A percentile compares a stretch with the other conserved stretches of the same genome.
Conservation (phyloP, 2,888 invertebrate species). For the Drosophila mimetica region DNA sequence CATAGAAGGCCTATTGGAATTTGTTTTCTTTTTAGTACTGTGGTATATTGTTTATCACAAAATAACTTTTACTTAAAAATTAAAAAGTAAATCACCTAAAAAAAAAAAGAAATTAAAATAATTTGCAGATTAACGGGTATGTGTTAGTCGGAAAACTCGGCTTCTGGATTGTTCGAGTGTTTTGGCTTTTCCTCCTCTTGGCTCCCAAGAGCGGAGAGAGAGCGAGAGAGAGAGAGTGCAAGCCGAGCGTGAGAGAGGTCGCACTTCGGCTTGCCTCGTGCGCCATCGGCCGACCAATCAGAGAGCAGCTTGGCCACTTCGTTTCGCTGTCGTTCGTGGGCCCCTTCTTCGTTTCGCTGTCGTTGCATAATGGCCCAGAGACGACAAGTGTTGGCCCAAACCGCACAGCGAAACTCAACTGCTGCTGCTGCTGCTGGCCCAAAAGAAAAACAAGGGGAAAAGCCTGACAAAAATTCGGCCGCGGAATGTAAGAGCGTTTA, state of each 20-base stretch:
- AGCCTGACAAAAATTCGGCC: slow-evolving; percentile 4
- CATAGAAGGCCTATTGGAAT: too few relatives aligned
- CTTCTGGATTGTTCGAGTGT: slow-evolving; percentile 2
- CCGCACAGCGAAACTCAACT: background rate
- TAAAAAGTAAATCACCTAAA: too few relatives aligned
- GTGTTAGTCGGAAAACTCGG: slow-evolving; percentile 7
- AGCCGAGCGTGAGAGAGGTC: slow-evolving; percentile 23
- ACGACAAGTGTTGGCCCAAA: slow-evolving; percentile 41
- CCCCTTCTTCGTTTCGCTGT: slow-evolving; percentile 38
- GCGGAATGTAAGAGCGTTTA: slow-evolving; percentile 52
- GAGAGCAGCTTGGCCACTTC: slow-evolving; percentile 41
- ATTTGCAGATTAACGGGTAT: slow-evolving; percentile 9
- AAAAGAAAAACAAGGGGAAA: slow-evolving; percentile 12
- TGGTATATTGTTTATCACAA: too few relatives aligned
- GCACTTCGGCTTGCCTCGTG: slow-evolving; percentile 42
- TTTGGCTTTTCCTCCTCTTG: slow-evolving; percentile 4
- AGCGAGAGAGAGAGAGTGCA: slow-evolving; percentile 4
- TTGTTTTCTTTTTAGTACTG: too few relatives aligned
- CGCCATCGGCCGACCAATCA: slow-evolving; percentile 64
- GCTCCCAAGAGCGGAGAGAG: background rate
- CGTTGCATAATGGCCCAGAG: slow-evolving; percentile 67
- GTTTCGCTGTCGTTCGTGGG: slow-evolving; percentile 33
- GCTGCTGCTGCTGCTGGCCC: too few relatives aligned
- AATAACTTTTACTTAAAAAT: too few relatives aligned
- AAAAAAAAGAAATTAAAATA: too few relatives aligned